A percentile compares a stretch with the other conserved stretches of the same genome.
These are phyloP conservation scores for Chaetodon trifasciatus DNA, from an alignment of 2,797 vertebrate species.

Conservation along the genomic window DNA sequence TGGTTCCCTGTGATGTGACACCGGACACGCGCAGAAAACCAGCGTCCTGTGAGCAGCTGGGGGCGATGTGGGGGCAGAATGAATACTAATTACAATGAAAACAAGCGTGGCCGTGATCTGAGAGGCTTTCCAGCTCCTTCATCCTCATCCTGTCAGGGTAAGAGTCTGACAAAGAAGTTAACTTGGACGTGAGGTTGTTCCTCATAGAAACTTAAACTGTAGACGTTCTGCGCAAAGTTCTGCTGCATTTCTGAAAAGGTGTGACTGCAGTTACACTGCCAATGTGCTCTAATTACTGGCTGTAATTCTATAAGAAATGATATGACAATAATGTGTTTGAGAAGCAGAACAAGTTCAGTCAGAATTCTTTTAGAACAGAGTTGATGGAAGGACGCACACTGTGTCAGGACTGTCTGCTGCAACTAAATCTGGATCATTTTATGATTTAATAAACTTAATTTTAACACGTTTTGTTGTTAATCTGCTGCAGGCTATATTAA, in stretches of 20 bases:
- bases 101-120: slow-evolving; percentile 15
- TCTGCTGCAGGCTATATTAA: background rate
- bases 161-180: background rate
- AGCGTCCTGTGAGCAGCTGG: slow-evolving; percentile 9
- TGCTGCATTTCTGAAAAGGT: background rate
- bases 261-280: background rate
- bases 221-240: rapidly evolving
- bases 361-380: background rate
- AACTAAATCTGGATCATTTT: background rate
- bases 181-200: background rate
- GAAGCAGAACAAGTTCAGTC: background rate
- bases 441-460: background rate
- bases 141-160: no score
- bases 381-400: background rate
- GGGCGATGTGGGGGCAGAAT: background rate
- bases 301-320: background rate
- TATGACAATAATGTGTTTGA: background rate
- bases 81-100: slow-evolving; percentile 20
- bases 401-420: background rate
- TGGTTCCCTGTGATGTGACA: slow-evolving; percentile 24
- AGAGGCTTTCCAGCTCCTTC: background rate
- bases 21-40: slow-evolving; percentile 56
- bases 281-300: background rate
- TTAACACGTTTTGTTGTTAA: background rate
- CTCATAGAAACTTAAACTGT: background rate